Percentiles rank a stretch among this genome's conserved stretches.
Evolutionary conservation across 2,888 invertebrate genomes (phyloP).

Genomic region (Thymelicus acteon): DNA sequence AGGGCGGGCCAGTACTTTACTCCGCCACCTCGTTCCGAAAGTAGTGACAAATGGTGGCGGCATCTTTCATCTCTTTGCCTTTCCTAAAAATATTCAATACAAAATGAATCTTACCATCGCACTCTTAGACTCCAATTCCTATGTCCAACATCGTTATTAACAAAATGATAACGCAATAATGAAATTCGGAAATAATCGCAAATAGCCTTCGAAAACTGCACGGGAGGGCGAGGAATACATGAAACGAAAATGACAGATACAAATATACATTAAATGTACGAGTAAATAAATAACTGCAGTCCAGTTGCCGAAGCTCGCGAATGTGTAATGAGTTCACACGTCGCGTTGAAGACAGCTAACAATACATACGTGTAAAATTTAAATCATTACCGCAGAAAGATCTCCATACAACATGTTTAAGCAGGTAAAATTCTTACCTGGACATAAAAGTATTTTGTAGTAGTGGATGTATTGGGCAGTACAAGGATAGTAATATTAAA

Average conservation of each 20-base stretch:
- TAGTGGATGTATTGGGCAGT: too few relatives aligned
- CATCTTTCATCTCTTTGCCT: slow-evolving; percentile 76
- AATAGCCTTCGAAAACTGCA: slow-evolving; percentile 68
- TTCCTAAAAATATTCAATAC: slow-evolving; percentile 44
- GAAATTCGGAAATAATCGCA: slow-evolving; percentile 81
- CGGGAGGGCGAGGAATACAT: slow-evolving; percentile 60
- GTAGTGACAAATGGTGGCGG: slow-evolving; percentile 82
- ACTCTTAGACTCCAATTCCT: slow-evolving; percentile 44
- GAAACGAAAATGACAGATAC: slow-evolving; percentile 60
- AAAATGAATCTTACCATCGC: slow-evolving; percentile 54
- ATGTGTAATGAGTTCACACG: slow-evolving; percentile 3
- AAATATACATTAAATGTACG: slow-evolving; percentile 37
- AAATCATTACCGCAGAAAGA: slow-evolving; percentile 48
- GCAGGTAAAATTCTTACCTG: too few relatives aligned
- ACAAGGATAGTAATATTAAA: too few relatives aligned
- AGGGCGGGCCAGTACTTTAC: slow-evolving; percentile 77
- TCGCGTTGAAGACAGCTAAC: slow-evolving; percentile 1
- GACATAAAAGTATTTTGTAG: too few relatives aligned
- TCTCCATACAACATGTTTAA: background rate
- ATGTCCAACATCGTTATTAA: slow-evolving; percentile 54
- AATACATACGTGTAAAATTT: slow-evolving; percentile 35
- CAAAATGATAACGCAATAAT: slow-evolving; percentile 77
- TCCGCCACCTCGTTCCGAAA: slow-evolving; percentile 77
- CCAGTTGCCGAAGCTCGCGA: background rate
- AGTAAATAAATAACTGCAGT: slow-evolving; percentile 20